Percentiles rank a stretch among this genome's conserved stretches.
Conservation (phyloP, 2,113 vertebrate genomes). For the Myrmecophaga tridactyla region DNA sequence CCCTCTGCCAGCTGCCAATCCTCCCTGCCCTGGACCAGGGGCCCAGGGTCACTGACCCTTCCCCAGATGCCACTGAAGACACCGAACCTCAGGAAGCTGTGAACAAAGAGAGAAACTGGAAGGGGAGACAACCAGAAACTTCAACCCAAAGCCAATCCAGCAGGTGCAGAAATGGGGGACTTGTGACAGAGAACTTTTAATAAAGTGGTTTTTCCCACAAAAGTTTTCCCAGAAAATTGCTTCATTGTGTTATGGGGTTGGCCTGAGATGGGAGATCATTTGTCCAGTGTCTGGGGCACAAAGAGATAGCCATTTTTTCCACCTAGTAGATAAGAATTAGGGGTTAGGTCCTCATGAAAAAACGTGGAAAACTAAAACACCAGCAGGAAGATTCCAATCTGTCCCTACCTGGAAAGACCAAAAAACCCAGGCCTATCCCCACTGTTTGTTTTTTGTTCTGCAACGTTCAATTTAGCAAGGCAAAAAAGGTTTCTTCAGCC, state of each 20-base stretch:
- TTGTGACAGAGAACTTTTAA: background rate
- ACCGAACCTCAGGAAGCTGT: background rate
- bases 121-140: background rate
- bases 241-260: background rate
- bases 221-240: background rate
- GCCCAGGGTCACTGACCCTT: background rate
- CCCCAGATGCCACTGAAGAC: background rate
- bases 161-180: accelerated
- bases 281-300: background rate
- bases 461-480: background rate
- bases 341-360: background rate
- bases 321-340: background rate
- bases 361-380: background rate
- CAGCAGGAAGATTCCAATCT: background rate
- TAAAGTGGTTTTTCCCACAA: conserved; percentile 38
- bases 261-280: background rate
- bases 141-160: background rate
- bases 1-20: conserved; percentile 79
- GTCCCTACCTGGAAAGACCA: background rate
- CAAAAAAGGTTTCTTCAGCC: background rate
- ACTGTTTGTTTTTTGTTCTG: background rate
- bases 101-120: background rate
- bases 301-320: background rate
- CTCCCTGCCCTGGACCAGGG: background rate
- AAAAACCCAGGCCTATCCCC: background rate